Percentiles rank a stretch among this genome's conserved stretches.
These are phyloP conservation scores for Meteorus sp. DNA, from an alignment of 1,140 invertebrate species.

Conservation along the genomic window DNA sequence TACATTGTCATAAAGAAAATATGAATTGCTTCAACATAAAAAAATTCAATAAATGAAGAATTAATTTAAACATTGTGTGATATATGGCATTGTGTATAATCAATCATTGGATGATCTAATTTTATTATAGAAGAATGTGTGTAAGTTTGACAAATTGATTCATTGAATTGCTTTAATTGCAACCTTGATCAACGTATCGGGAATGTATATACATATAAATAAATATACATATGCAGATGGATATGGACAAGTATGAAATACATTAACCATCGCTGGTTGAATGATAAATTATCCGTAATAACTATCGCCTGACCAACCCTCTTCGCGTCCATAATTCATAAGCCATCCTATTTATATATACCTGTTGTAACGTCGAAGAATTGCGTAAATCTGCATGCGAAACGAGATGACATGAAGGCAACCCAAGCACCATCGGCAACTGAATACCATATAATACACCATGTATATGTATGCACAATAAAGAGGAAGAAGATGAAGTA, in stretches of 20 bases:
- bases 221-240: not conserved
- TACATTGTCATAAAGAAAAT: too few relatives aligned
- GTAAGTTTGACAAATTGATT: not conserved
- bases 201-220: constrained; percentile 3
- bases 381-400: constrained; percentile 30
- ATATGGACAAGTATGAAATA: constrained; percentile 6
- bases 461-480: not conserved
- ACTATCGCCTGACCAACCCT: constrained; percentile 21
- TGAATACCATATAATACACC: not conserved
- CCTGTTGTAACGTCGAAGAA: constrained; percentile 12
- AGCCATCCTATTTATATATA: constrained; percentile 21
- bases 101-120: not conserved
- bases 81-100: too few relatives aligned
- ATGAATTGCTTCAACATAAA: too few relatives aligned
- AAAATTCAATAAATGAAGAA: too few relatives aligned
- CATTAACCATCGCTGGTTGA: constrained; percentile 15
- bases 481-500: not conserved
- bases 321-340: constrained; percentile 27
- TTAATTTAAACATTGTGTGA: too few relatives aligned
- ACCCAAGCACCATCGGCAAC: constrained; percentile 17
- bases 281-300: constrained; percentile 31
- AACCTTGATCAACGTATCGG: not conserved
- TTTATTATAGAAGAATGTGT: not conserved
- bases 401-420: constrained; percentile 17
- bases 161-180: constrained; percentile 5